Conservation (phyloP, 2,113 vertebrate species). For the Mionectes macconnelli region DNA sequence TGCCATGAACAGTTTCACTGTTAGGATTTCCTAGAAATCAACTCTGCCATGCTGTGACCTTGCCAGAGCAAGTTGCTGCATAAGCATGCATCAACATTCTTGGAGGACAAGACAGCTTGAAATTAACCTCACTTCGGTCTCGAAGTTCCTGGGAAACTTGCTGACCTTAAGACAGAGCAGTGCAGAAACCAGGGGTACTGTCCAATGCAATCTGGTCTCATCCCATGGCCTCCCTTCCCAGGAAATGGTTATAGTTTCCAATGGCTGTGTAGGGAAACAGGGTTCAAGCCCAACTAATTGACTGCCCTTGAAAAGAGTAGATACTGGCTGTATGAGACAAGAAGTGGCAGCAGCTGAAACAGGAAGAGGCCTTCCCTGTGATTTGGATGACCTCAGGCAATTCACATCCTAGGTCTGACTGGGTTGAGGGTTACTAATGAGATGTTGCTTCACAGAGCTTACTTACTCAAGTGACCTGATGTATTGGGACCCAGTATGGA, state of each 20-base stretch:
- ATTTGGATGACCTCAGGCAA: background rate
- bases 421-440: background rate
- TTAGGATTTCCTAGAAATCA: background rate
- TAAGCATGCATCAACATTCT: background rate
- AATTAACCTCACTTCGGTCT: background rate
- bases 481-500: background rate
- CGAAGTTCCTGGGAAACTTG: background rate
- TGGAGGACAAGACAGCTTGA: background rate
- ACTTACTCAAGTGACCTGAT: background rate
- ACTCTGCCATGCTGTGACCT: background rate
- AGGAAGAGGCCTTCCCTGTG: background rate
- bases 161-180: background rate
- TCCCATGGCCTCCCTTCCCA: background rate
- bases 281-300: background rate
- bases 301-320: background rate
- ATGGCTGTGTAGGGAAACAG: background rate
- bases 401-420: background rate
- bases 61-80: background rate
- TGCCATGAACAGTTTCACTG: background rate
- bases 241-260: background rate
- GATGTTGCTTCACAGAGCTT: background rate
- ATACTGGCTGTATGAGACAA: background rate
- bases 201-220: background rate
- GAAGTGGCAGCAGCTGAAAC: background rate
- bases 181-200: background rate